Percentiles rank a stretch among this genome's conserved stretches.
These are phyloP conservation scores for Drosophila asahinai DNA, from an alignment of 1,140 invertebrate species.

Conservation along the genomic window DNA sequence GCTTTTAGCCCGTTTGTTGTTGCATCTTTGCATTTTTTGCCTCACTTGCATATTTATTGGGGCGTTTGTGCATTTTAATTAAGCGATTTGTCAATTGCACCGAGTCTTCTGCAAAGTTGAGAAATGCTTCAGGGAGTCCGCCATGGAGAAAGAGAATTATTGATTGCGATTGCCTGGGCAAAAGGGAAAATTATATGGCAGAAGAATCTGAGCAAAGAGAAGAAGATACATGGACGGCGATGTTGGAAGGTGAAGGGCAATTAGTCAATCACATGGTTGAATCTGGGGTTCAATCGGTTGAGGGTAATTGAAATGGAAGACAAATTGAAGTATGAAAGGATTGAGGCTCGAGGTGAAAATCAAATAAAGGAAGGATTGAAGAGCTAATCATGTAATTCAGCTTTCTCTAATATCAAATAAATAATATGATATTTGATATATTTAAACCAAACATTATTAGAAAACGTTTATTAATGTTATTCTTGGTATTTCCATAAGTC, in stretches of 20 bases:
- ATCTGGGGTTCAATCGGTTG: background rate
- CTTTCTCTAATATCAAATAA: too few species aligned
- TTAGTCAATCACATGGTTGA: conserved; percentile 44
- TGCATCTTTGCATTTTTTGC: conserved; percentile 30
- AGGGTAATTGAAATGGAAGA: conserved; percentile 38
- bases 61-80: conserved; percentile 81
- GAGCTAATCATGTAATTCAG: background rate
- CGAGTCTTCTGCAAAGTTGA: conserved; percentile 25
- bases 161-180: conserved; percentile 37
- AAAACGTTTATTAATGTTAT: too few species aligned
- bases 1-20: conserved; percentile 16
- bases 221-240: conserved; percentile 18
- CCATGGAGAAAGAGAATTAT: conserved; percentile 22
- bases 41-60: conserved; percentile 79
- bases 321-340: conserved; percentile 10
- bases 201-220: conserved; percentile 9
- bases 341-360: conserved; percentile 6
- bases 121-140: conserved; percentile 36
- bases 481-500: background rate
- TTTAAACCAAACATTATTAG: too few species aligned
- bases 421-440: too few species aligned
- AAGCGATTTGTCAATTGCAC: conserved; percentile 77
- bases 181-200: conserved; percentile 39
- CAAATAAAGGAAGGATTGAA: background rate
- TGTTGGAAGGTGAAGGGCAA: conserved; percentile 30